Base-by-base conservation (phyloP, 2,888 invertebrate species). In the Carcina quercana region DNA sequence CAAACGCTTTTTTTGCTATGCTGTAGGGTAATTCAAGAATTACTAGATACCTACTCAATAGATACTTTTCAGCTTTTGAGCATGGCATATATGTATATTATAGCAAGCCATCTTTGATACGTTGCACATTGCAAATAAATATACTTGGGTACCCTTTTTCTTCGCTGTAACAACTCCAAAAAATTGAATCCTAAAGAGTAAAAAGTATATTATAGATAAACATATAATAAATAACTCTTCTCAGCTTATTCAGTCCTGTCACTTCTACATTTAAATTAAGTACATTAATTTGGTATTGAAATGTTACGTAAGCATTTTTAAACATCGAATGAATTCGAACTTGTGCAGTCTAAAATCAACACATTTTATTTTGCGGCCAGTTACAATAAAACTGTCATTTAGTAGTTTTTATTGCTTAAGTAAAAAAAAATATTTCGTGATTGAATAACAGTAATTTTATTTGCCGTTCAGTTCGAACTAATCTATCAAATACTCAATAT, bases 141-240 rank as follows among this genome's bases (percentile, higher is more conserved):
- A 55, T 52, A 56, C 59, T 46, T 68, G 42, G 32, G 56, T 68
- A 70, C 63, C 57, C 72, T 73, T 73, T 54, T 54, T 58, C 58
- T 68, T 72, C 71, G 47, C 26, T 53, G 38, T 39, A 30, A 17
- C 29, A 28, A 28, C 39, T 26, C 20, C 34, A 38, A 12, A 44
- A 43, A 53, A 47, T n/a, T 60, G 65, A 65, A 60, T 60, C 36
- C 45, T 66, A 61, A 75, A 74, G 73, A 65, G 64, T 70, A 70
- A 54, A 48, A 73, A 75, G 70, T 63, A 64, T 20, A 24, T 20
- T 15, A n/a, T n/a, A n/a, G n/a, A n/a, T 30, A 30, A 28, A 28
- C 6, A 27, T 11, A 20, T 13, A 14, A 15, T 19, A 30, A 10
- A 15, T 17, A 8, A 25, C 5, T 28, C 10, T 13, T 13, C 3